Evolutionary conservation across 2,797 vertebrate genomes (phyloP), one percentile per base, ranked within the genome.

Genomic region (Spinus olivaceus): DNA sequence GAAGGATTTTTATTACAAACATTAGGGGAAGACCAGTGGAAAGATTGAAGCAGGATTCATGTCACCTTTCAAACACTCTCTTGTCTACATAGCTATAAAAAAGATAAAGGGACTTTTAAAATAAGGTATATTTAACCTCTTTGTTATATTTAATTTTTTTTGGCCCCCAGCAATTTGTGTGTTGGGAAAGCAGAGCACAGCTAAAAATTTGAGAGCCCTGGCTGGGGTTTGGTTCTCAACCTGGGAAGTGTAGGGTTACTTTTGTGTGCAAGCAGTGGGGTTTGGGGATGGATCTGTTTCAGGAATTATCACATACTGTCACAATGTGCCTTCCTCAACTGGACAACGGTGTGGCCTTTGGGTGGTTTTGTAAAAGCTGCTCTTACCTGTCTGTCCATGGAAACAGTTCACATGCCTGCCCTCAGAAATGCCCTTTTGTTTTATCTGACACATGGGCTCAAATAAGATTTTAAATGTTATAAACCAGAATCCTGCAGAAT

Each of bases 61-160:
- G 12, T 39, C 20, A 46, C 19, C 7, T 56, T 18, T 77, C 49
- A 30, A 54, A 11, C 6, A 11, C 16, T 61, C 11, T 54, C 2
- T n/a, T 10, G 3, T 7, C 47, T 51, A 10, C 3, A 3, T 1
- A 54, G 6, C 8, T 22, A 15, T 9, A 32, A 72, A 65, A 61
- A 54, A 49, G 6, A 20, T 22, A 72, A 39, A 49, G 3, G 1
- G 8, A 3, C 4, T 61, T 83, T 53, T 76, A 50, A 71, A 71
- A 9, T 4, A 9, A n/a, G 6, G 2, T 44, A 1, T 71, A 37
- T 25, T 76, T 32, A 53, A 20, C 1, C 0, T 46, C 32, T 23
- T 35, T 28, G 4, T 42, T 51, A 10, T 30, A 17, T 22, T 51
- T 20, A 37, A 10, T 22, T 17, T 14, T 27, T 39, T 60, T 60